These are phyloP conservation scores for Carassius gibelio DNA, from an alignment of 2,113 vertebrate genomes.

Conservation along the genomic window DNA sequence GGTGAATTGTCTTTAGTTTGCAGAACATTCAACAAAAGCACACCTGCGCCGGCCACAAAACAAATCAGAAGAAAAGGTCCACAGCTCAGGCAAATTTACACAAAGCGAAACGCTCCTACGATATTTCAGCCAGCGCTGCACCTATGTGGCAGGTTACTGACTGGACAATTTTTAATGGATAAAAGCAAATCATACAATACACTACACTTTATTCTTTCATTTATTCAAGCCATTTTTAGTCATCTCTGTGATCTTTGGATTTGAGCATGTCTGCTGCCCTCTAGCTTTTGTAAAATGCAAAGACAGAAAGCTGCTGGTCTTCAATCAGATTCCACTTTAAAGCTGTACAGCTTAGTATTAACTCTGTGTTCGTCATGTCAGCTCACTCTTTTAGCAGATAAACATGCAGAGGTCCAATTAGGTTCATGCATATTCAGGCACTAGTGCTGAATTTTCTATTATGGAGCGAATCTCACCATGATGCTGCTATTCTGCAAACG, in stretches of 20 bases:
- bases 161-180: neutral
- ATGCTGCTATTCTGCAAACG: conserved; percentile 22
- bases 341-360: conserved; percentile 25
- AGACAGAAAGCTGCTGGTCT: neutral
- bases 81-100: conserved; percentile 41
- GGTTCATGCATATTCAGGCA: neutral
- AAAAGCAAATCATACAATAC: conserved; percentile 14
- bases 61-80: conserved; percentile 38
- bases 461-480: neutral
- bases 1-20: neutral
- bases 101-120: conserved; percentile 18
- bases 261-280: conserved; percentile 55
- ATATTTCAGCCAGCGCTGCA: neutral
- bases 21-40: conserved; percentile 30
- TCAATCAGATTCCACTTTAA: conserved; percentile 1
- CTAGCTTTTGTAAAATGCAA: conserved; percentile 54
- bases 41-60: conserved; percentile 36
- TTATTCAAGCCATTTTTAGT: neutral
- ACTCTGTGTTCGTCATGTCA: neutral
- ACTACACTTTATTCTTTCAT: conserved; percentile 12
- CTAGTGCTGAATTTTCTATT: neutral
- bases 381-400: conserved; percentile 1
- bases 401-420: conserved; percentile 7
- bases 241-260: neutral
- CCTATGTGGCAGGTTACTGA: neutral